Evolutionary conservation across 2,888 invertebrate genomes (phyloP).

Genomic region (Vesta saturnalis): DNA sequence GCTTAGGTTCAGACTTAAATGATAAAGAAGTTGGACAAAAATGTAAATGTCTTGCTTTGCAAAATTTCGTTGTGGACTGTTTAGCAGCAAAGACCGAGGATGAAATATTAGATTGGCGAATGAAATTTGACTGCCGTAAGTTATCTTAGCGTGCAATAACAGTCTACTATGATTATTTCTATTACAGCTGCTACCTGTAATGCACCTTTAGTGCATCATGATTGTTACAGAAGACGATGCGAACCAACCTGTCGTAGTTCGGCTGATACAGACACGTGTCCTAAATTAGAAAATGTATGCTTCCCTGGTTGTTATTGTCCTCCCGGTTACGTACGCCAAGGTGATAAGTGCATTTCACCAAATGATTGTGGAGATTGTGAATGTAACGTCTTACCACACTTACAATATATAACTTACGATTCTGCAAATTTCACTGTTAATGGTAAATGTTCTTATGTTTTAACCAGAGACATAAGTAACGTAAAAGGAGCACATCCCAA

Average conservation of each 20-base stretch:
- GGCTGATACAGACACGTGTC: slow-evolving; percentile 69
- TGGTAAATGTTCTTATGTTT: slow-evolving; percentile 86
- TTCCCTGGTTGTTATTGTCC: slow-evolving; percentile 89
- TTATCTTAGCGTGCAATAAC: slow-evolving; percentile 39
- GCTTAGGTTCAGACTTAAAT: slow-evolving; percentile 67
- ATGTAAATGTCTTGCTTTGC: slow-evolving; percentile 77
- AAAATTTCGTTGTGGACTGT: slow-evolving; percentile 79
- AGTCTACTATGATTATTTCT: background rate
- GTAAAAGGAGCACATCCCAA: slow-evolving; percentile 64
- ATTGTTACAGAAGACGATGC: slow-evolving; percentile 82
- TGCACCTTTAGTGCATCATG: slow-evolving; percentile 80
- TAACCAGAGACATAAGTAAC: slow-evolving; percentile 71
- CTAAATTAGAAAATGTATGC: slow-evolving; percentile 72
- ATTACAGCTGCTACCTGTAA: slow-evolving; percentile 74
- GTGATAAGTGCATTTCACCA: slow-evolving; percentile 74
- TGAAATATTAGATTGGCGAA: slow-evolving; percentile 77
- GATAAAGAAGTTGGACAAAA: slow-evolving; percentile 58
- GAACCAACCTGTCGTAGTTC: slow-evolving; percentile 79
- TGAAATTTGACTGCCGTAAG: slow-evolving; percentile 76
- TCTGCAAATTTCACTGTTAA: slow-evolving; percentile 80
- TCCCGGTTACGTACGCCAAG: slow-evolving; percentile 74
- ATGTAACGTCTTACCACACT: slow-evolving; percentile 77
- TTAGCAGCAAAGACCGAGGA: slow-evolving; percentile 70
- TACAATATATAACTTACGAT: slow-evolving; percentile 87
- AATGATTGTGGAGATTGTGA: slow-evolving; percentile 80